phyloP scores from a whole-genome alignment of 2,797 vertebrate species.

The Mus minutoides region DNA sequence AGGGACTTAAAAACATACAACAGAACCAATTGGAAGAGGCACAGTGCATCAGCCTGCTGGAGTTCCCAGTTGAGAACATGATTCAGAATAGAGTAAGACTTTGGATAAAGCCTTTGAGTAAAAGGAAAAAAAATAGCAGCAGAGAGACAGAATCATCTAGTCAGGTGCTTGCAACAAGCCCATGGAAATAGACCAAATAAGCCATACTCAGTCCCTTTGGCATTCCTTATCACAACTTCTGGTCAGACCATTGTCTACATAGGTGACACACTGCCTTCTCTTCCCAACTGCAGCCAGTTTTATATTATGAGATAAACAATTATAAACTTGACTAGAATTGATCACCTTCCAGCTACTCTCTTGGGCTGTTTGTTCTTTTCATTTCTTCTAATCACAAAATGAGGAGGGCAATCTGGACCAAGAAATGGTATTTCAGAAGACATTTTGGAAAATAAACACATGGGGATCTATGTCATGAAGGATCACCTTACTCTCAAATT shows the following conservation, averaged over 20 bases:
- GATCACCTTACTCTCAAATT: not conserved
- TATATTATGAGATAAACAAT: not conserved
- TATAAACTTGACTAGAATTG: not conserved
- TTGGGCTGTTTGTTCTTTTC: no score
- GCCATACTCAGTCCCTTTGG: not conserved
- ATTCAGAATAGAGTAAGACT: not conserved
- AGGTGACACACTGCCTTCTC: not conserved
- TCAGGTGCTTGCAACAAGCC: not conserved
- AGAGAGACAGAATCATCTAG: not conserved
- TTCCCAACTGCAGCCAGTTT: not conserved
- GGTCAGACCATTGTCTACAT: not conserved
- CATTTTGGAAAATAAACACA: not conserved
- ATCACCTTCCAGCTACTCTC: not conserved
- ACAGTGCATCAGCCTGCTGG: not conserved
- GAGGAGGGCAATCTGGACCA: not conserved
- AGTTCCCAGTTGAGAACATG: not conserved
- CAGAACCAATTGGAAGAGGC: no score
- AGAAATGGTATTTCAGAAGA: not conserved
- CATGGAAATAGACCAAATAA: not conserved
- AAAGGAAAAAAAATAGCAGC: not conserved
- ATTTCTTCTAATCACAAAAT: not conserved
- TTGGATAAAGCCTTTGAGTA: not conserved
- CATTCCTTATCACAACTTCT: not conserved
- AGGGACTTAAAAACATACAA: not conserved
- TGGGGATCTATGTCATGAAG: not conserved